Percentiles rank a stretch among this genome's conserved stretches.
Evolutionary conservation across 2,888 invertebrate genomes (phyloP).

Genomic region (Nomada flava): DNA sequence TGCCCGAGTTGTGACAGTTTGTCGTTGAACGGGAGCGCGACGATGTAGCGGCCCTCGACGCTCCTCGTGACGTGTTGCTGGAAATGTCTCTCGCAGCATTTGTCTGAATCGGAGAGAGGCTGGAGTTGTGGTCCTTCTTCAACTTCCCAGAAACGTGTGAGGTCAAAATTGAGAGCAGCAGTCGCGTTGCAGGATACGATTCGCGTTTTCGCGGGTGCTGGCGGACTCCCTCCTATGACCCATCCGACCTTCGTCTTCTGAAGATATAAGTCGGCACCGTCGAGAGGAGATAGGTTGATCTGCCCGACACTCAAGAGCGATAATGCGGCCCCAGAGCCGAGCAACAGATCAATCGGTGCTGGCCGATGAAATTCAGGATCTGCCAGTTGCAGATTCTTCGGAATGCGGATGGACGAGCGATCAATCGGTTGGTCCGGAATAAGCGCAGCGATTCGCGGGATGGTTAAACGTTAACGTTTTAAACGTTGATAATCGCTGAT

Average conservation of each 20-base stretch:
- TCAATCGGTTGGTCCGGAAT: constrained; percentile 48
- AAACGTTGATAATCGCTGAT: constrained; percentile 14
- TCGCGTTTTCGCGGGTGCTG: neutral
- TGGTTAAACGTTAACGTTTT: constrained; percentile 23
- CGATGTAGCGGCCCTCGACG: neutral
- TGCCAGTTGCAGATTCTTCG: constrained; percentile 50
- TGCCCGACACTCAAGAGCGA: constrained; percentile 51
- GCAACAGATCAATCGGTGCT: constrained; percentile 47
- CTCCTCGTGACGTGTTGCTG: neutral
- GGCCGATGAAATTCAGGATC: constrained; percentile 64
- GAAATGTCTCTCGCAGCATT: neutral
- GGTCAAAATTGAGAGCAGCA: neutral
- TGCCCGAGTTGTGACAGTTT: neutral
- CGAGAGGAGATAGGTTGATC: constrained; percentile 12
- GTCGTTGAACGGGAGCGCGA: neutral
- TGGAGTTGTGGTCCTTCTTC: neutral
- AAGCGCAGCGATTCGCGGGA: constrained; percentile 30
- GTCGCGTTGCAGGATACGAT: neutral
- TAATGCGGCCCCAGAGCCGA: constrained; percentile 55
- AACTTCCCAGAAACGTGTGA: neutral
- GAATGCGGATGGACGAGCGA: constrained; percentile 37
- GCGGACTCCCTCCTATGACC: constrained; percentile 38
- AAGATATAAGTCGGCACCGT: constrained; percentile 32
- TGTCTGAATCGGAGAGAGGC: neutral
- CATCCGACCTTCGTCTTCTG: constrained; percentile 62